A percentile compares a stretch with the other conserved stretches of the same genome.
These are phyloP conservation scores for Mesoligia furuncula DNA, from an alignment of 2,888 invertebrate genomes.

Conservation along the genomic window DNA sequence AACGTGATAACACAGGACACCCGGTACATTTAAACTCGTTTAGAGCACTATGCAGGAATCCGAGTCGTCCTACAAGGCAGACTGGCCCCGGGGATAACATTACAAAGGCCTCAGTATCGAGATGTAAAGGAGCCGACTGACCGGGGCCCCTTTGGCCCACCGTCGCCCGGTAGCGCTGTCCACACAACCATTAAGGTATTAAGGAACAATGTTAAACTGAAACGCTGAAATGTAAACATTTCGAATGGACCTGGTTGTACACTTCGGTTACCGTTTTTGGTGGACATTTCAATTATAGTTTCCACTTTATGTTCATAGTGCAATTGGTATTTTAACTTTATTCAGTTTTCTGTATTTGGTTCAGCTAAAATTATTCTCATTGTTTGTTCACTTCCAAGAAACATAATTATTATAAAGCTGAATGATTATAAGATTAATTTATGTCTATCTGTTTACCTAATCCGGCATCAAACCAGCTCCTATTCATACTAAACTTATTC, in stretches of 20 bases:
- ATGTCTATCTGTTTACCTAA: constrained; percentile 4
- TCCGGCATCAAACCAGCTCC: background rate
- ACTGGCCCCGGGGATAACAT: constrained; percentile 63
- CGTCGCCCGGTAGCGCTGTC: constrained; percentile 41
- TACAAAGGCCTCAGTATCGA: constrained; percentile 65
- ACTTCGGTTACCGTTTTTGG: constrained; percentile 32
- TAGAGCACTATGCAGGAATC: constrained; percentile 56
- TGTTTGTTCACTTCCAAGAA: background rate
- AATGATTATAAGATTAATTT: background rate
- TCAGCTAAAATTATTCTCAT: background rate
- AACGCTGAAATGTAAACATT: constrained; percentile 47
- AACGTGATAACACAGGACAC: constrained; percentile 50
- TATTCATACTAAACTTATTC: constrained; percentile 20
- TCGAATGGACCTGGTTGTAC: constrained; percentile 19
- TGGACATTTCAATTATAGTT: constrained; percentile 10
- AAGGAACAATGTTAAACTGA: constrained; percentile 47
- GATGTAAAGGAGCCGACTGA: constrained; percentile 63
- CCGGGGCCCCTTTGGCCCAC: constrained; percentile 51
- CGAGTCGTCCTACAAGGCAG: constrained; percentile 62
- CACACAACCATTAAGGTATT: constrained; percentile 61
- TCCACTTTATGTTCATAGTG: constrained; percentile 1
- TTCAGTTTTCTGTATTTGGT: background rate
- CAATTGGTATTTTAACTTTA: background rate
- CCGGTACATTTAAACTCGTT: constrained; percentile 61
- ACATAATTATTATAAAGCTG: too few relatives aligned